phyloP scores from a whole-genome alignment of 2,888 invertebrate genomes.

The Euproctis similis region DNA sequence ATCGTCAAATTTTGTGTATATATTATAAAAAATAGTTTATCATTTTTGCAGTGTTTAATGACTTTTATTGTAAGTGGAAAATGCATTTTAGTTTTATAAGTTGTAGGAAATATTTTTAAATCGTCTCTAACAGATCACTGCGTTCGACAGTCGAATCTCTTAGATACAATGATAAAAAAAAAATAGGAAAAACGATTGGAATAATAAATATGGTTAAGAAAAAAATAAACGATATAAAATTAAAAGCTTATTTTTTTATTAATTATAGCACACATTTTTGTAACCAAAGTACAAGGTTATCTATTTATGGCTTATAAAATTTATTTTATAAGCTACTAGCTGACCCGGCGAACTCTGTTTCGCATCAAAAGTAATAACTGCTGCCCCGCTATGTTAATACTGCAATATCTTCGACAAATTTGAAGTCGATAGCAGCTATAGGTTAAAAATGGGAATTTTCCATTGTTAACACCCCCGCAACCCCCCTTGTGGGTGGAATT shows the following conservation, averaged over 20 bases:
- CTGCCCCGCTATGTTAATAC: too few species aligned
- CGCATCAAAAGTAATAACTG: too few species aligned
- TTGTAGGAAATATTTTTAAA: slow-evolving; percentile 74
- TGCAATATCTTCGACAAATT: too few species aligned
- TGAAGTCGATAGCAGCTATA: too few species aligned
- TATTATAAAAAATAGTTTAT: slow-evolving; percentile 65
- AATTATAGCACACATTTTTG: too few species aligned
- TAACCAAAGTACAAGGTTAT: too few species aligned
- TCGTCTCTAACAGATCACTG: slow-evolving; percentile 66
- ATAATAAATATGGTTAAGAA: slow-evolving; percentile 74
- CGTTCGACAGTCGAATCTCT: slow-evolving; percentile 68
- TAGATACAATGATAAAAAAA: slow-evolving; percentile 70
- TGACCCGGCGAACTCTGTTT: too few species aligned
- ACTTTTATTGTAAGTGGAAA: slow-evolving; percentile 63
- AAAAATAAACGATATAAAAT: slow-evolving; percentile 74
- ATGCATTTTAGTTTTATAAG: slow-evolving; percentile 75
- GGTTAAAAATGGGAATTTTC: too few species aligned
- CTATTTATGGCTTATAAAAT: too few species aligned
- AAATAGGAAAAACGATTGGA: slow-evolving; percentile 73
- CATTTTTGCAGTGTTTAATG: slow-evolving; percentile 69
- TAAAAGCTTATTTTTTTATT: slow-evolving; percentile 33
- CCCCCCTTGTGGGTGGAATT: too few species aligned
- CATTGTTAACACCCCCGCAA: too few species aligned
- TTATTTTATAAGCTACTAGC: too few species aligned
- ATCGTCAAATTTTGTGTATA: slow-evolving; percentile 69